Evolutionary conservation across 2,888 invertebrate genomes (phyloP).

Genomic region (Tenthredo notha): DNA sequence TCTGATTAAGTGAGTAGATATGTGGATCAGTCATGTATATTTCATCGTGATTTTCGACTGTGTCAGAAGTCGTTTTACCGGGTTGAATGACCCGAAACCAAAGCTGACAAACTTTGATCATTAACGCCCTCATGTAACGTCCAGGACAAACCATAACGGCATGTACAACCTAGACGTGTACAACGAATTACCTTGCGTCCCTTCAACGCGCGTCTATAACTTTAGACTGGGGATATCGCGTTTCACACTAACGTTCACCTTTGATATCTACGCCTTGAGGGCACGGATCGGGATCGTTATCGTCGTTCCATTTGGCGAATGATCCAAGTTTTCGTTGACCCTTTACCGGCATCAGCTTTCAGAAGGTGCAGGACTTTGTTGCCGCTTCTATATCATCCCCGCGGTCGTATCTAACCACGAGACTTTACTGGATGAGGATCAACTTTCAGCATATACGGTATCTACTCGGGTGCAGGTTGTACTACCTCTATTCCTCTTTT

Average conservation of each 20-base stretch:
- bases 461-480: not conserved
- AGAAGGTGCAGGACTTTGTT: slow-evolving; percentile 33
- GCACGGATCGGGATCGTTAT: slow-evolving; percentile 32
- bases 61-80: slow-evolving; percentile 36
- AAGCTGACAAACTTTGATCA: slow-evolving; percentile 46
- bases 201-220: slow-evolving; percentile 19
- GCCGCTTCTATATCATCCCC: not conserved
- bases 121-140: slow-evolving; percentile 36
- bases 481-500: not conserved
- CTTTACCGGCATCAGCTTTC: slow-evolving; percentile 33
- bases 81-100: slow-evolving; percentile 46
- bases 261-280: not conserved
- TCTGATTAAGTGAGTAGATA: not conserved
- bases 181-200: not conserved
- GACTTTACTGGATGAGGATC: slow-evolving; percentile 29
- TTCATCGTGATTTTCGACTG: slow-evolving; percentile 3
- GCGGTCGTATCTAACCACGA: not conserved
- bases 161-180: not conserved
- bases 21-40: slow-evolving; percentile 3
- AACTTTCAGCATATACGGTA: not conserved
- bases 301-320: slow-evolving; percentile 16
- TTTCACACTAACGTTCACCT: slow-evolving; percentile 25
- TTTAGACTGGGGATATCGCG: slow-evolving; percentile 21
- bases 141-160: slow-evolving; percentile 35
- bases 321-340: slow-evolving; percentile 45